Evolutionary conservation across 2,888 invertebrate genomes (phyloP).

Genomic region (Cremastobaeus sp.): DNA sequence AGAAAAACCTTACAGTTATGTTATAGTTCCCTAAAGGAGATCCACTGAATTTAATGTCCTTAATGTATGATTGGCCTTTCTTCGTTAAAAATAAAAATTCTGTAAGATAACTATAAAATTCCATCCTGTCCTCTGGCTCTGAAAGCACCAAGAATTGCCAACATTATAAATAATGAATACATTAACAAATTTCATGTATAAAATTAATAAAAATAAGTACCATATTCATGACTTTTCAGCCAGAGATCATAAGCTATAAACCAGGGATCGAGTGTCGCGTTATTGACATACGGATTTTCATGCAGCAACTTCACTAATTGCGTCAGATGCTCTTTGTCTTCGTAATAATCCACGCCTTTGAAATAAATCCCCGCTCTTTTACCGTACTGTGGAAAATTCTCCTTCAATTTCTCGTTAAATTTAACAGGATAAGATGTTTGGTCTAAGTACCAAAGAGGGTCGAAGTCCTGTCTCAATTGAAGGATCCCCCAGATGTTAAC

Average conservation of each 20-base stretch:
- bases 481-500: constrained; percentile 74
- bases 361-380: constrained; percentile 74
- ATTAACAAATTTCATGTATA: too few relatives aligned
- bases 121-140: constrained; percentile 71
- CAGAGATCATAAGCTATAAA: constrained; percentile 72
- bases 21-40: constrained; percentile 72
- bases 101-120: constrained; percentile 72
- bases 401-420: constrained; percentile 72
- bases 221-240: constrained; percentile 65
- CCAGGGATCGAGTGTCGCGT: constrained; percentile 74
- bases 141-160: constrained; percentile 22
- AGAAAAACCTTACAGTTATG: constrained; percentile 70
- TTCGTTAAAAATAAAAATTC: constrained; percentile 74
- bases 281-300: constrained; percentile 73
- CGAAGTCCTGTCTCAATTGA: constrained; percentile 76
- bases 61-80: constrained; percentile 74
- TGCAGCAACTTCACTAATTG: constrained; percentile 67
- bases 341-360: constrained; percentile 74
- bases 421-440: constrained; percentile 75
- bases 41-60: constrained; percentile 74
- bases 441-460: constrained; percentile 76
- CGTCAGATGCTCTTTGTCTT: constrained; percentile 69
- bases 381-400: constrained; percentile 75
- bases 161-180: neutral
- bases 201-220: constrained; percentile 60